Percentiles rank a stretch among this genome's conserved stretches.
Evolutionary conservation across 1,140 invertebrate species (phyloP).

Genomic region (Asbolus verrucosus): DNA sequence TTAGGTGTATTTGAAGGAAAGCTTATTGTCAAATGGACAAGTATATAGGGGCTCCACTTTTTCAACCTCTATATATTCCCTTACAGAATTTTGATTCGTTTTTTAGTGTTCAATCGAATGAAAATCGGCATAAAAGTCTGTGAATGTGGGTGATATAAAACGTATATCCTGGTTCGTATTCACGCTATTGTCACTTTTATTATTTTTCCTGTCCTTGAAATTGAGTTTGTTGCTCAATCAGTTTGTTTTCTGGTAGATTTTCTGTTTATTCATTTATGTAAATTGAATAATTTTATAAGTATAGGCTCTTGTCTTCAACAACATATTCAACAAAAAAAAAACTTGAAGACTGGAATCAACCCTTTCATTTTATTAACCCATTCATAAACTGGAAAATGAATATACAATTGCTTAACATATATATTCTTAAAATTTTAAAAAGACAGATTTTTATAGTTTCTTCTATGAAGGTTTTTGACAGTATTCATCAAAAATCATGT

Average conservation of each 20-base stretch:
- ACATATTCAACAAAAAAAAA: no score
- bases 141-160: conserved; percentile 57
- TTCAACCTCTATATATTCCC: conserved; percentile 51
- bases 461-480: no score
- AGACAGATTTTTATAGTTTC: no score
- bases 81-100: conserved; percentile 55
- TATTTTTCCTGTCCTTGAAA: conserved; percentile 46
- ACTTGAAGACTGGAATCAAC: no score
- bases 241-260: conserved; percentile 26
- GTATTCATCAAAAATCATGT: no score
- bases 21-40: conserved; percentile 48
- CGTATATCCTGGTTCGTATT: conserved; percentile 49
- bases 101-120: conserved; percentile 59
- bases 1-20: conserved; percentile 18
- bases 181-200: conserved; percentile 52
- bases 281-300: background rate
- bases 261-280: conserved; percentile 14
- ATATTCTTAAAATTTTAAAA: no score
- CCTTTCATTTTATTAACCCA: no score
- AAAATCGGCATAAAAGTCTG: conserved; percentile 57
- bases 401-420: no score
- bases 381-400: no score
- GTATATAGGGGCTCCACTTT: conserved; percentile 42
- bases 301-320: no score
- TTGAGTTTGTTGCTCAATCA: conserved; percentile 45